Evolutionary conservation across 92 coral and sea anemone genomes (phyloP), one percentile per base, ranked within the genome.

Genomic region (Palythoa grandis): DNA sequence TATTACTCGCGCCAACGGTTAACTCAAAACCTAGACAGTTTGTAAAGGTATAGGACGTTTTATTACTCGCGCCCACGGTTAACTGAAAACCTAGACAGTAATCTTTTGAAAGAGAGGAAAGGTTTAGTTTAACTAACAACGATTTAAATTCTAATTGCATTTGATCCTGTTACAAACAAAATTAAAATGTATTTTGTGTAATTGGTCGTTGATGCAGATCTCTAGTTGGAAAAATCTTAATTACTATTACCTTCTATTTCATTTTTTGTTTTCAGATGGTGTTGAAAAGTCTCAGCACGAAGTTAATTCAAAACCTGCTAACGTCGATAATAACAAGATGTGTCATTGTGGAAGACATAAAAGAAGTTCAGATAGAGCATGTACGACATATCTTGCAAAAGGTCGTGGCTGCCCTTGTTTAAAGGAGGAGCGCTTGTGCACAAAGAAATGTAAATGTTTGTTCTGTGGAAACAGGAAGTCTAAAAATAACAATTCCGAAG

Each of bases 341-440:
- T 61, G 68, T 19, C 10, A 61, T 61, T 61, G 68, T 61, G 68
- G 68, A 61, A 61, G 68, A 19, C 68, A 61, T 61, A 61, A 61
- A 0, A 5, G 24, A 61, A 19, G 68, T 61, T 61, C 68, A 19
- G 68, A 61, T 61, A 61, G 17, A 61, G 68, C 24, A 17, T 61
- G 68, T 61, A 61, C 68, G 68, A 61, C 68, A 1, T 61, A 61
- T 61, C 17, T 17, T 7, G 68, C 68, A n/a, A 61, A 61, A 61
- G 68, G 68, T 61, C 29, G 68, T 8, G 68, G 68, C 68, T 61
- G 68, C 68, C 68, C 68, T 40, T 61, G 68, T 61, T 19, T 61
- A 61, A 61, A 61, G 68, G 68, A n/a, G 10, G 5, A 24, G 68
- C 68, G 68, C 68, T 0, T 17, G 68, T 61, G 68, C 68, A 61